Evolutionary conservation across 2,113 vertebrate genomes (phyloP).

Genomic region (Apus apus): DNA sequence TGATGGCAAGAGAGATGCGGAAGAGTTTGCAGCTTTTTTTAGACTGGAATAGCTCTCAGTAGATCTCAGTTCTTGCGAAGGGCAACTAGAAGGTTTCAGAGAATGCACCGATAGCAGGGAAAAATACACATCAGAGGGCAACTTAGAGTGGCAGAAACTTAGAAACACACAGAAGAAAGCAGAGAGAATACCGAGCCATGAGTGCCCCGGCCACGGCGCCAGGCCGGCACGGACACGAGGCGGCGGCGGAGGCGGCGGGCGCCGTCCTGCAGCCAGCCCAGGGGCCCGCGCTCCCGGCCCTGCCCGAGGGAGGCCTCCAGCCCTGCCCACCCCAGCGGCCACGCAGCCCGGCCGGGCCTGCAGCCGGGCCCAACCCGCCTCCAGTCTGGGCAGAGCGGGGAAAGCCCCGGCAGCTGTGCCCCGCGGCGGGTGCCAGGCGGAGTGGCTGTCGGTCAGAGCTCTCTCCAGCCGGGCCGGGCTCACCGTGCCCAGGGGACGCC

Average conservation of each 20-base stretch:
- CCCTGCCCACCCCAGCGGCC: background rate
- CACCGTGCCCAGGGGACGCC: background rate
- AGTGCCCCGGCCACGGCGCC: accelerated
- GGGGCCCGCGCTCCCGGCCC: background rate
- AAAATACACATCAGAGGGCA: background rate
- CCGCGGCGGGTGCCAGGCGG: no score
- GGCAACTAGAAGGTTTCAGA: background rate
- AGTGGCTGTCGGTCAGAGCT: background rate
- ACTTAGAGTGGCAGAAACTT: background rate
- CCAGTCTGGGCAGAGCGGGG: accelerated
- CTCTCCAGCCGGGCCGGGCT: background rate
- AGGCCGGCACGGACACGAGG: accelerated
- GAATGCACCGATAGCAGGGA: accelerated
- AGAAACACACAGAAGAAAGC: background rate
- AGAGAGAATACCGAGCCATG: accelerated
- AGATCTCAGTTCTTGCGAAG: background rate
- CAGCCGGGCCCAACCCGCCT: accelerated
- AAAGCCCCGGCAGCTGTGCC: no score
- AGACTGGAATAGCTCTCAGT: background rate
- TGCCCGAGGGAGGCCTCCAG: background rate
- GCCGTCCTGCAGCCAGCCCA: no score
- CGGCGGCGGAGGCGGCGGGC: accelerated
- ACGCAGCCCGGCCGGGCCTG: background rate
- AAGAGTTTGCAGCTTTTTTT: background rate
- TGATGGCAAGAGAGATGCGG: background rate